Conservation (phyloP, 2,888 invertebrate species). For the Andrena haemorrhoa region DNA sequence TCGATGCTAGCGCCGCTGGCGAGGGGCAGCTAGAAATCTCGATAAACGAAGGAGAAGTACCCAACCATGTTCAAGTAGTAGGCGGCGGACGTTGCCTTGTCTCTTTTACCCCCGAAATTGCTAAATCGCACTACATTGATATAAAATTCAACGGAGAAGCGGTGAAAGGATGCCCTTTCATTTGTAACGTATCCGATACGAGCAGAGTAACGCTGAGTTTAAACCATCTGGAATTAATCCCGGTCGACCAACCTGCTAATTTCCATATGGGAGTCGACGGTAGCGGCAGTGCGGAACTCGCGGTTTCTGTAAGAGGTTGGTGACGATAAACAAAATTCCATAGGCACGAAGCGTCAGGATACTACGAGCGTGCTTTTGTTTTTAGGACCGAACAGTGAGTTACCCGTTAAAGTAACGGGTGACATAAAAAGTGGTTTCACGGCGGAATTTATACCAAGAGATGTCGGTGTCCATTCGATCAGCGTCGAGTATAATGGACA, state of each 20-base stretch:
- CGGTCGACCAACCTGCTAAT: slow-evolving; percentile 92
- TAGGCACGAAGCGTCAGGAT: neutral
- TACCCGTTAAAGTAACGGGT: slow-evolving; percentile 95
- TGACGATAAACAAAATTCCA: neutral
- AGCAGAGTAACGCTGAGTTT: slow-evolving; percentile 91
- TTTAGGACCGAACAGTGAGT: slow-evolving; percentile 92
- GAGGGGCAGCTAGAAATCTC: slow-evolving; percentile 99
- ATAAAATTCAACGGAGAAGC: slow-evolving; percentile 98
- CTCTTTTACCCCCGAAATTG: slow-evolving; percentile 96
- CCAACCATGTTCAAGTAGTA: slow-evolving; percentile 98
- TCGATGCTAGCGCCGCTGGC: slow-evolving; percentile 99
- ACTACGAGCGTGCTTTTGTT: slow-evolving; percentile 35
- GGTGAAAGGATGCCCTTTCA: slow-evolving; percentile 95
- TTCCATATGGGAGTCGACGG: slow-evolving; percentile 93
- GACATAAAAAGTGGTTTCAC: slow-evolving; percentile 95
- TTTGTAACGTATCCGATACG: slow-evolving; percentile 93
- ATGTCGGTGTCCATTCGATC: slow-evolving; percentile 97
- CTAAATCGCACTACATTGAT: slow-evolving; percentile 96
- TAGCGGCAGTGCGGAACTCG: slow-evolving; percentile 91
- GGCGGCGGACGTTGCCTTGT: slow-evolving; percentile 97
- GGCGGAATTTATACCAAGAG: slow-evolving; percentile 95
- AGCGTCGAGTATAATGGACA: slow-evolving; percentile 96
- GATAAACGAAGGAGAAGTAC: slow-evolving; percentile 99
- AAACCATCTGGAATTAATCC: slow-evolving; percentile 92
- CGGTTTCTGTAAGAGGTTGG: slow-evolving; percentile 92